Evolutionary conservation across 35 echinoderm and acorn worm species (phyloP), one percentile per base, ranked within the genome.

Genomic region (Apostichopus parvimensis): DNA sequence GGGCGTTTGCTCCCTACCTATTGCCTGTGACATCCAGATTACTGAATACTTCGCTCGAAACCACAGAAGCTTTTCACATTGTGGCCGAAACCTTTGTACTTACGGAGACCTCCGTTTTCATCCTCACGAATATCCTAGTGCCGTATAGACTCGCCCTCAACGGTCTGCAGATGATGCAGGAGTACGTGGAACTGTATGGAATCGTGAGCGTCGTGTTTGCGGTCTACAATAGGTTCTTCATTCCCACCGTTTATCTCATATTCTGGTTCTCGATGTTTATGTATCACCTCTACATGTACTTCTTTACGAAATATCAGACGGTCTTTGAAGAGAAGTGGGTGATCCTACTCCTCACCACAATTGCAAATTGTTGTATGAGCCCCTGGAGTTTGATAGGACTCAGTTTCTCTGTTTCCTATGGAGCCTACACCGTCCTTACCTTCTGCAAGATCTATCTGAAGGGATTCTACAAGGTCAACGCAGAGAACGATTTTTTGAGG

Each of bases 381-480:
- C 97, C 95, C 0, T 99, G 97, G 97, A 99, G 95, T 77, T 91
- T 99, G 57, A 82, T 99, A 11, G 97, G 97, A 1, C 93, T 99
- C 28, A 94, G 97, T 92, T 96, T 91, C 78, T 80, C 95, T 25
- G 97, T 99, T 14, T 98, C 97, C 7, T 99, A 99, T 56, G 68
- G 92, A 0, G 97, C 97, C 1, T 99, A 93, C 87, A 83, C 94
- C n/a, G 64, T 95, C 6, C 83, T 96, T 28, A 93, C 90, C 6
- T 82, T 96, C 24, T 96, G 97, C 91, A 99, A 96, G 82, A 79
- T 99, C 5, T 99, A 99, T 90, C 79, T 99, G 57, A 93, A 96
- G 78, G 97, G 97, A 23, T 94, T 96, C 79, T 82, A 79, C 28
- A 77, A 75, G 28, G 20, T 93, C 57, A 75, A 83, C 56, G 8